Base-by-base conservation (phyloP, 2,113 vertebrate species). In the Odocoileus virginianus region DNA sequence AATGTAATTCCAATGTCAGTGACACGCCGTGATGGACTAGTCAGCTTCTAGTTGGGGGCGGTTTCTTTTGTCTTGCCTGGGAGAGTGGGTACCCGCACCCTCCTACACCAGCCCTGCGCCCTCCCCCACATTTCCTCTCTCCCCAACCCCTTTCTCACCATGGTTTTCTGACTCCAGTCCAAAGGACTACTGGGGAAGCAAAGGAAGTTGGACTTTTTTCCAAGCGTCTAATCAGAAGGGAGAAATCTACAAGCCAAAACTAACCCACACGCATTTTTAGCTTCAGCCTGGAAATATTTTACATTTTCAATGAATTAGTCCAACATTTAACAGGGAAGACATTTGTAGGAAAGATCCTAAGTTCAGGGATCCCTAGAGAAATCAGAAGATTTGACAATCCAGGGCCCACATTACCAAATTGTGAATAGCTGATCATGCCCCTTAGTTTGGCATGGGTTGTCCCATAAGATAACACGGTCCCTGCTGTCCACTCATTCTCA, bases 51-150 rank as follows among this genome's bases (percentile, higher is more conserved):
- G 67, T 23, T 60, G 50, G 91, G 23, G 94, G 91, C 13, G 0
- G 92, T 2, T 11, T 58, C 98, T 78, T 97, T 97, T 93, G 27
- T 19, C 94, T 55, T 19, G 40, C 76, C 96, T n/a, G 54, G 36
- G 81, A 89, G 94, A 78, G 94, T 82, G 97, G 87, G 95, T 79
- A 74, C 2, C 0, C 0, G 0, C 0, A 1, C 27, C 3, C 27
- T 9, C 54, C 15, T 0, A 2, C 2, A 2, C 43, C 52, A 14
- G 90, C 90, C 82, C 17, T 0, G 52, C 28, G 2, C 57, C 83
- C 45, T 23, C 43, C 0, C 1, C 5, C 60, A 6, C n/a, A 0
- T 43, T 61, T 55, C 85, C 94, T 87, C 82, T 82, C 1, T 36
- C 21, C 60, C 83, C 50, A 27, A 11, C 91, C 58, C 61, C 33